Evolutionary conservation across 2,888 invertebrate species (phyloP), one percentile per base, ranked within the genome.

Genomic region (Drosophila quinaria): DNA sequence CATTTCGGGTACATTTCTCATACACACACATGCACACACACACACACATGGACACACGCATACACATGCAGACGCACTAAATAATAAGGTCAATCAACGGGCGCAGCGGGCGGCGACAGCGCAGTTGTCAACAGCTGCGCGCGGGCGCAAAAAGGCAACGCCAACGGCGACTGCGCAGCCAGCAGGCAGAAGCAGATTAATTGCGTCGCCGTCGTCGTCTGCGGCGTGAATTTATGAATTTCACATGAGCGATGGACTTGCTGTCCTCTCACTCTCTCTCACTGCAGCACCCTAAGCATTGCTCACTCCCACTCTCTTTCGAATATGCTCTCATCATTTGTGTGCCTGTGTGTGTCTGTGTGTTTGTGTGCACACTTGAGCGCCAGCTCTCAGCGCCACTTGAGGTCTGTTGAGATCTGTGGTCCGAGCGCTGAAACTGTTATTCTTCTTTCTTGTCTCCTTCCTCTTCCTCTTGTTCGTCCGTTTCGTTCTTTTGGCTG

Each of bases 1-100:
- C 42, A 76, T 75, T 81, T 74, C 62, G 63, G 69, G 44, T 61
- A 65, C 58, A 75, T 68, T 74, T 70, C 74, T 66, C 78, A 74
- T 58, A 55, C 51, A 63, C 73, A 46, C 46, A n/a, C n/a, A n/a
- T n/a, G n/a, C n/a, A n/a, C n/a, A n/a, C n/a, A n/a, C n/a, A 62
- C 58, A 44, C 41, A 22, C 25, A 25, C 6, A 25, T 5, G 25
- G 25, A 25, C 42, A 47, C 19, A 19, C 74, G 70, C 58, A 51
- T 37, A 64, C 68, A 46, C 6, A 25, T 25, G 4, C 42, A 42
- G 25, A 39, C 49, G 68, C 85, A 88, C 77, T 87, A 88, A 90
- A 92, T 92, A 85, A 85, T 88, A 88, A 90, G 90, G 90, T 88
- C 90, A 89, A 88, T 88, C 90, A 90, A 86, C 89, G 83, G 66